phyloP scores from a whole-genome alignment of 2,797 vertebrate species.

The Anguilla pacifica region DNA sequence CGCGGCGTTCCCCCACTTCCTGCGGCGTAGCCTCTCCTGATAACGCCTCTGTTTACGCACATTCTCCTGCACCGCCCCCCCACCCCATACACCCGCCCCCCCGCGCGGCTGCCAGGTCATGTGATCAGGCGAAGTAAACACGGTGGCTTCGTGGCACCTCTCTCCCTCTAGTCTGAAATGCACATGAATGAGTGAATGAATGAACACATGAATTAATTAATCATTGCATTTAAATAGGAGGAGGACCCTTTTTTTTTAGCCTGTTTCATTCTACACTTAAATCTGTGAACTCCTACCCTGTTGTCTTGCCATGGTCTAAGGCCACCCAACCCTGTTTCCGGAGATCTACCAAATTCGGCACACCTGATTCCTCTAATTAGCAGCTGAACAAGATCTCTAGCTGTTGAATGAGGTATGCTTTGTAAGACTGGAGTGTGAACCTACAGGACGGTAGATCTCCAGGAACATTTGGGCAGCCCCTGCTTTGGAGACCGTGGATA shows the following conservation, averaged over 20 bases:
- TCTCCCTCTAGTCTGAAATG: background rate
- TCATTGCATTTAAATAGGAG: no score
- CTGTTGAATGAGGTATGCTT: no score
- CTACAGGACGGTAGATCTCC: no score
- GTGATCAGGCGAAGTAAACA: background rate
- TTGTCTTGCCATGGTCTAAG: background rate
- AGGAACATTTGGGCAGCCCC: no score
- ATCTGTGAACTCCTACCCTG: background rate
- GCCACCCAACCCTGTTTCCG: no score
- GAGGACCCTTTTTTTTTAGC: background rate
- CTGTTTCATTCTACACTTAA: background rate
- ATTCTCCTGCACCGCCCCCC: background rate
- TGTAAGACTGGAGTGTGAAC: no score
- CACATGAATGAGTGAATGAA: background rate
- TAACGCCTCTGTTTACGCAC: background rate
- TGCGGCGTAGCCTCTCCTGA: background rate
- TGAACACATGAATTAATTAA: no score
- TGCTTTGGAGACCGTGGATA: no score
- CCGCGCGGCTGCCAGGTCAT: background rate
- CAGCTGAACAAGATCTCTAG: no score
- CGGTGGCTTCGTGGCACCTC: background rate
- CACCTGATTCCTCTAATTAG: no score
- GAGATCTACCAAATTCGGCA: no score
- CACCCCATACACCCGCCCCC: no score
- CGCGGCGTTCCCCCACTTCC: background rate